These are phyloP conservation scores for Erpobdella octoculata DNA, from an alignment of 2,888 invertebrate species.

Conservation along the genomic window DNA sequence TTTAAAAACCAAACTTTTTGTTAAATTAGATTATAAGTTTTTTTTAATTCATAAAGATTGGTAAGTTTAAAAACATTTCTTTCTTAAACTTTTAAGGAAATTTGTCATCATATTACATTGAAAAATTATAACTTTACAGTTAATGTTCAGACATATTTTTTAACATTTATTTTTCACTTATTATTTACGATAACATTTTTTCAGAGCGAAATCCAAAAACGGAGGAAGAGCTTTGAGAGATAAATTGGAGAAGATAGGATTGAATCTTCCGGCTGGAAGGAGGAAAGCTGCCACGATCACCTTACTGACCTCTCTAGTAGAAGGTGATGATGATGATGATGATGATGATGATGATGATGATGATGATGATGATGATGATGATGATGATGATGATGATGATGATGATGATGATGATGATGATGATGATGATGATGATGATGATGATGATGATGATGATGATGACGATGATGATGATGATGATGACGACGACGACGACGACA, in stretches of 20 bases:
- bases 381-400: background rate
- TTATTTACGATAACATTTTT: constrained; percentile 36
- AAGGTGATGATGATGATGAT: constrained; percentile 53
- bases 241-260: constrained; percentile 93
- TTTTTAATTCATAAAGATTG: too few species aligned
- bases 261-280: constrained; percentile 92
- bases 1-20: too few species aligned
- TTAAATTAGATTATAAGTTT: too few species aligned
- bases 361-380: constrained; percentile 30
- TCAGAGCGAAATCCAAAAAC: constrained; percentile 98
- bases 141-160: background rate
- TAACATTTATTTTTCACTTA: background rate
- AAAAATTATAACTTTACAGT: background rate
- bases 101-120: too few species aligned
- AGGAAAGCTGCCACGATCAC: constrained; percentile 98
- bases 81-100: too few species aligned
- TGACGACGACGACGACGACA: constrained; percentile 28
- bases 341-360: constrained; percentile 20
- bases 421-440: constrained; percentile 25
- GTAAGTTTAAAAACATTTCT: too few species aligned
- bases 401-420: constrained; percentile 28
- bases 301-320: constrained; percentile 88
- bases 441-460: constrained; percentile 30
- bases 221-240: constrained; percentile 91
- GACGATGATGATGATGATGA: constrained; percentile 27